Evolutionary conservation across 2,888 invertebrate species (phyloP).

Genomic region (Mythimna loreyi): DNA sequence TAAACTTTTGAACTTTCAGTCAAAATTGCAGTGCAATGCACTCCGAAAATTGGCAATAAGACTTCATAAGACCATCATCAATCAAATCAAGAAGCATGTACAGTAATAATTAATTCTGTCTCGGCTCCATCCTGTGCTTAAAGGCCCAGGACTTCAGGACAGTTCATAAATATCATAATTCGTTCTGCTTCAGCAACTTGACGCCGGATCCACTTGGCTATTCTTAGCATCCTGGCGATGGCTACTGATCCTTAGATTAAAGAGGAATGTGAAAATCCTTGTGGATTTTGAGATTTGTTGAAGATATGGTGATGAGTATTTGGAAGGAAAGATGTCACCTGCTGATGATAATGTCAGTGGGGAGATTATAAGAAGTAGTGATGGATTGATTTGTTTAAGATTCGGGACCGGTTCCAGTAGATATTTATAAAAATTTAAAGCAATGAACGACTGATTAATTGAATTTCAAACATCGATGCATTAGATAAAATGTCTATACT

Average conservation of each 20-base stretch:
- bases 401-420: background rate
- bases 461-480: background rate
- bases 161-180: conserved; percentile 61
- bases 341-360: conserved; percentile 10
- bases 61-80: conserved; percentile 36
- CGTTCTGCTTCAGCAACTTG: conserved; percentile 56
- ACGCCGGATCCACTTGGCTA: conserved; percentile 43
- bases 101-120: conserved; percentile 57
- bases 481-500: background rate
- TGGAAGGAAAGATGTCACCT: conserved; percentile 15
- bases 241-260: conserved; percentile 52
- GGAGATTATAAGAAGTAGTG: background rate
- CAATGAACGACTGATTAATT: background rate
- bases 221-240: conserved; percentile 37
- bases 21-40: conserved; percentile 24
- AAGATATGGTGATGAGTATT: conserved; percentile 48
- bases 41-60: conserved; percentile 47
- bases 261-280: conserved; percentile 51
- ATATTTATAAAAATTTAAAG: background rate
- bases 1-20: background rate
- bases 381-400: background rate
- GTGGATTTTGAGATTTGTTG: conserved; percentile 49
- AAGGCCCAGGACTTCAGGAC: conserved; percentile 47
- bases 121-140: conserved; percentile 57
- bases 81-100: conserved; percentile 51